Conservation (phyloP, 2,888 invertebrate species). For the Agrenia bidenticulata region DNA sequence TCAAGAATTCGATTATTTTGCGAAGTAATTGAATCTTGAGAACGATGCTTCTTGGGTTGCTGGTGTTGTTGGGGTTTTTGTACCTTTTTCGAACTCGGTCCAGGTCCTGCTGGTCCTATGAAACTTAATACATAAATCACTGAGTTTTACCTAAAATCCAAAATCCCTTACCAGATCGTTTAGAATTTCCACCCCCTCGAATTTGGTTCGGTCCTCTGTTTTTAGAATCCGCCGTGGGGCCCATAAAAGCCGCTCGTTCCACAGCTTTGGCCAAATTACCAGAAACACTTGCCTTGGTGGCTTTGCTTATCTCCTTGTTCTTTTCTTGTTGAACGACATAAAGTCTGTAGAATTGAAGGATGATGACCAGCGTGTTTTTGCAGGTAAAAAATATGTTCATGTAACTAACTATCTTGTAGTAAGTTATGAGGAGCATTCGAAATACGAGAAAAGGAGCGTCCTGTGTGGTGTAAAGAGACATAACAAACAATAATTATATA, state of each 20-base stretch:
- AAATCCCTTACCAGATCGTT: not conserved
- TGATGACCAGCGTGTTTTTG: constrained; percentile 83
- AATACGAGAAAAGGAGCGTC: constrained; percentile 87
- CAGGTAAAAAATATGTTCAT: constrained; percentile 97
- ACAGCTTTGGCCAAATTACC: constrained; percentile 51
- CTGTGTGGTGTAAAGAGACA: constrained; percentile 32
- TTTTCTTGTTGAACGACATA: constrained; percentile 68
- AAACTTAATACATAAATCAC: not conserved
- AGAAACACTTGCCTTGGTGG: constrained; percentile 40
- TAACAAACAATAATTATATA: not conserved
- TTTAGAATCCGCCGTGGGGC: constrained; percentile 32
- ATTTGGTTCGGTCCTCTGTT: constrained; percentile 16
- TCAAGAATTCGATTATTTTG: constrained; percentile 31
- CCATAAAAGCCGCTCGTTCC: constrained; percentile 46
- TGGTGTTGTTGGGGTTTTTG: constrained; percentile 20
- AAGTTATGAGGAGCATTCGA: constrained; percentile 78
- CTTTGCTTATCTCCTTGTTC: constrained; percentile 52
- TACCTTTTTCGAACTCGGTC: constrained; percentile 16
- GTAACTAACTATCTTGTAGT: constrained; percentile 85
- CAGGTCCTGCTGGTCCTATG: constrained; percentile 7
- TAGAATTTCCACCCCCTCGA: constrained; percentile 19
- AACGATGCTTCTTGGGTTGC: constrained; percentile 40
- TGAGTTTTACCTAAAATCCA: not conserved
- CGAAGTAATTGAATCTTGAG: constrained; percentile 51
- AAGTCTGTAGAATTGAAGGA: constrained; percentile 79